Percentiles rank a stretch among this genome's conserved stretches.
Conservation (phyloP, 2,888 invertebrate genomes). For the Cryptocephalus primarius region DNA sequence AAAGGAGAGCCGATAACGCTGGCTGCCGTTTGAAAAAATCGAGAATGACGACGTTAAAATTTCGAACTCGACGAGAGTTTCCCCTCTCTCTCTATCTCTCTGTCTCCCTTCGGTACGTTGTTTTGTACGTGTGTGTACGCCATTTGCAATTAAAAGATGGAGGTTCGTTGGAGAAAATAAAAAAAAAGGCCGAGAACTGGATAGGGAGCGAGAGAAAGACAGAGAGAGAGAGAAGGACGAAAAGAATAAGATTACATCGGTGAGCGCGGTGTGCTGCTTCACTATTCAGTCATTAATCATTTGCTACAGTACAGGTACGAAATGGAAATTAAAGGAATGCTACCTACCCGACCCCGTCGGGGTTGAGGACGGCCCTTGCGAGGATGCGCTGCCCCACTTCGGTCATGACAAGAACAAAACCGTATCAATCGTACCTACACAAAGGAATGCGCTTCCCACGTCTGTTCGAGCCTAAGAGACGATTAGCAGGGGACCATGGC, state of each 20-base stretch:
- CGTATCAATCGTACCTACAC: too few relatives aligned
- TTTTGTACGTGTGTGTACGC: not conserved
- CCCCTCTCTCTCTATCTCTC: too few relatives aligned
- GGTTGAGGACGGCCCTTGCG: too few relatives aligned
- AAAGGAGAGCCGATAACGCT: not conserved
- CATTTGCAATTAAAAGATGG: conserved; percentile 14
- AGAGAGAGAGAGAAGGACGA: too few relatives aligned
- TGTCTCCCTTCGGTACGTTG: too few relatives aligned
- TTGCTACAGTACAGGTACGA: conserved; percentile 5
- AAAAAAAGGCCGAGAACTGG: conserved; percentile 9
- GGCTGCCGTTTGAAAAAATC: not conserved
- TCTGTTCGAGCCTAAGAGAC: too few relatives aligned
- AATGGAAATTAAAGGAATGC: conserved; percentile 5
- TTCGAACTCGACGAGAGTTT: not conserved
- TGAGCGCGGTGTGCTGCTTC: conserved; percentile 8
- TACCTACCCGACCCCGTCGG: too few relatives aligned
- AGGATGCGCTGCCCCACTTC: too few relatives aligned
- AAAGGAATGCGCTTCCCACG: too few relatives aligned
- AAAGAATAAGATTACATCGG: conserved; percentile 3
- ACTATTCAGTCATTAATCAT: conserved; percentile 12
- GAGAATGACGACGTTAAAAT: conserved; percentile 2
- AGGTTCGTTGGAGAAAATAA: conserved; percentile 5
- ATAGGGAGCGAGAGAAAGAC: conserved; percentile 1
- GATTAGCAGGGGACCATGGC: too few relatives aligned
- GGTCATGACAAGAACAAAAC: too few relatives aligned